These are phyloP conservation scores for Chrosomus eos DNA, from an alignment of 2,797 vertebrate species.

Conservation along the genomic window DNA sequence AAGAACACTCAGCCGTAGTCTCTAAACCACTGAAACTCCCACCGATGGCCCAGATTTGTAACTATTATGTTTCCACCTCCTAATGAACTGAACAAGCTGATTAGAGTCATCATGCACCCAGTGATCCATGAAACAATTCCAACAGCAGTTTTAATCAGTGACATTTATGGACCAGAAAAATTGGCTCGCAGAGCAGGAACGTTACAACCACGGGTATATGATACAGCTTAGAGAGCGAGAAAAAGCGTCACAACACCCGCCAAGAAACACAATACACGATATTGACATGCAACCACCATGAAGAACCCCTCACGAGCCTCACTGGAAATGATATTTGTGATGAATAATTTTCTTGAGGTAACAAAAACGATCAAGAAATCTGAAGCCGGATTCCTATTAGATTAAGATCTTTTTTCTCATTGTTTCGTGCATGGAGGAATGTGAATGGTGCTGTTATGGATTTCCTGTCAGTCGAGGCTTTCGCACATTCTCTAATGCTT, in stretches of 20 bases:
- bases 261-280: slow-evolving; percentile 28
- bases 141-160: slow-evolving; percentile 44
- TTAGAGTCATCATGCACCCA: slow-evolving; percentile 41
- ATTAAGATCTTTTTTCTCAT: slow-evolving; percentile 37
- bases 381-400: slow-evolving; percentile 9
- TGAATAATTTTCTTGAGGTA: slow-evolving; percentile 7
- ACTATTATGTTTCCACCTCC: slow-evolving; percentile 28
- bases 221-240: not conserved
- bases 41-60: slow-evolving; percentile 4
- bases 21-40: slow-evolving; percentile 4
- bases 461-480: slow-evolving; percentile 31
- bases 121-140: slow-evolving; percentile 34
- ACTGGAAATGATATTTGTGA: slow-evolving; percentile 7
- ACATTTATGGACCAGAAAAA: slow-evolving; percentile 37
- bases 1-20: not conserved
- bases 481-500: slow-evolving; percentile 20
- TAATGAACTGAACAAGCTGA: slow-evolving; percentile 36
- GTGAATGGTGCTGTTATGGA: slow-evolving; percentile 25
- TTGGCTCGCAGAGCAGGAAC: not conserved
- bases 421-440: not conserved
- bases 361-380: slow-evolving; percentile 2
- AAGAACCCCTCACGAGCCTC: slow-evolving; percentile 21
- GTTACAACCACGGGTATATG: slow-evolving; percentile 3
- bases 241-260: not conserved
- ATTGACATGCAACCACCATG: slow-evolving; percentile 20